Evolutionary conservation across 2,888 invertebrate species (phyloP), one percentile per base, ranked within the genome.

Genomic region (Yponomeuta cagnagella): DNA sequence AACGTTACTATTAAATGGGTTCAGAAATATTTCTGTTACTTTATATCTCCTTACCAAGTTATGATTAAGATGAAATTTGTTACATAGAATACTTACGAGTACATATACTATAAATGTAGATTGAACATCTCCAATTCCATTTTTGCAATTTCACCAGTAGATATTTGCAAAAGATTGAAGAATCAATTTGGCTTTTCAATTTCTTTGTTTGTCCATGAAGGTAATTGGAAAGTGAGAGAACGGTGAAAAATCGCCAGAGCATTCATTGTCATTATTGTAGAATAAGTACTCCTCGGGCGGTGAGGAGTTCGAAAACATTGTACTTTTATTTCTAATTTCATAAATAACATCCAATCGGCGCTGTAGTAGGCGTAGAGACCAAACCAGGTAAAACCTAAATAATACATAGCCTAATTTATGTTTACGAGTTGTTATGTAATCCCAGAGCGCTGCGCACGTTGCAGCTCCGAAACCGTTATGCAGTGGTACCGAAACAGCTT

Each of bases 121-220:
- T 43, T 43, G 3, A 43, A 43, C 9, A 43, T 43, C 8, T 5
- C 43, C 43, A 43, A 43, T 43, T 43, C 43, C 6, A 43, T 43
- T 43, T 43, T 8, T 43, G 43, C 43, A 43, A 43, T 43, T 43
- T 43, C 43, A 5, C 43, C 43, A 43, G 43, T 43, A 43, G 43
- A 43, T 43, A 43, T 43, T 43, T 43, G 43, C 43, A 8, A 9
- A 43, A 43, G 43, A 43, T 43, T 8, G 43, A 43, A 8, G 43
- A 43, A 43, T 43, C 43, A 43, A 43, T 43, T 6, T 43, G 52
- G 31, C 64, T 83, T 85, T 88, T 82, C 84, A 86, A 87, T 88
- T 84, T 82, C 82, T 79, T 85, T 85, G 85, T 87, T 88, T 84
- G 85, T 87, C 87, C 82, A 87, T 83, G 76, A 81, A 58, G 15